These are phyloP conservation scores for Petrocephalus microphthalmus DNA, from an alignment of 2,113 vertebrate genomes.

Conservation along the genomic window DNA sequence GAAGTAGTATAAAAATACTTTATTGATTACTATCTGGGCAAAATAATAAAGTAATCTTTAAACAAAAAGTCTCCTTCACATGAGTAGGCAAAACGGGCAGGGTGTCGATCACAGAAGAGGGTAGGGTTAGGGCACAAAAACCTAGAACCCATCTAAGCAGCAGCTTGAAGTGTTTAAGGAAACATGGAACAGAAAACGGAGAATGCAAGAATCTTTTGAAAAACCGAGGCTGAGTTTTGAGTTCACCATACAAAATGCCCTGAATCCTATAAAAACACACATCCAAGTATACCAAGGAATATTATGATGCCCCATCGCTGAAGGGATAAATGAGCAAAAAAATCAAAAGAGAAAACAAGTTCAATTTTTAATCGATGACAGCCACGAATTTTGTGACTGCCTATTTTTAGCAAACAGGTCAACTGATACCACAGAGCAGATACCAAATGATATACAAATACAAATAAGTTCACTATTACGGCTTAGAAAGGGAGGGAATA, in stretches of 20 bases:
- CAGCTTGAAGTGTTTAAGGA: neutral
- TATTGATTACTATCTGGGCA: neutral
- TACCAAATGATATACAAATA: neutral
- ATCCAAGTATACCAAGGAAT: no score
- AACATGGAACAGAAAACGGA: neutral
- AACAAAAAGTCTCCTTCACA: neutral
- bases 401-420: neutral
- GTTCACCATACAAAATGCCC: neutral
- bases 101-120: neutral
- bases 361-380: neutral
- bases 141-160: neutral
- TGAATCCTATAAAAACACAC: no score
- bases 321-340: neutral
- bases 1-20: neutral
- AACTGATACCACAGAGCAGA: neutral
- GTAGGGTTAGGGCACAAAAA: neutral
- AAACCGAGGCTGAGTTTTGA: neutral
- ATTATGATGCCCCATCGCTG: no score
- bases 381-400: neutral
- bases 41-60: neutral
- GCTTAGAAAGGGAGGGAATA: neutral
- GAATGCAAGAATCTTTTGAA: neutral
- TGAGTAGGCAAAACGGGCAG: neutral
- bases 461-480: neutral
- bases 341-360: neutral